A percentile compares a stretch with the other conserved stretches of the same genome.
These are phyloP conservation scores for Andrena haemorrhoa DNA, from an alignment of 2,888 invertebrate species.

Conservation along the genomic window DNA sequence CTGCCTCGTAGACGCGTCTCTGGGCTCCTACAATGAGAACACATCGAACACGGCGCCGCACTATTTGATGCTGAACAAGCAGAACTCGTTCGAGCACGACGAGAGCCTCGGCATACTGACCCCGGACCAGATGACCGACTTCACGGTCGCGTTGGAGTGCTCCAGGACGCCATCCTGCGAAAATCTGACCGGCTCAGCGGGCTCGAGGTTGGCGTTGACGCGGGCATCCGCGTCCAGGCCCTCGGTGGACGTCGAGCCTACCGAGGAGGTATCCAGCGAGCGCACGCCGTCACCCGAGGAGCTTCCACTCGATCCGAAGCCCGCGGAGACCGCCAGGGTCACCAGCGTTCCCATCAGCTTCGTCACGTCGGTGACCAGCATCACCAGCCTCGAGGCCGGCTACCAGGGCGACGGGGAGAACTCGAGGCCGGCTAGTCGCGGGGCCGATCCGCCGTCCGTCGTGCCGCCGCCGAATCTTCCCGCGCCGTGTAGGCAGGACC, in stretches of 20 bases:
- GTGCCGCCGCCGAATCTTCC: conserved; percentile 83
- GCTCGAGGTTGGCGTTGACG: conserved; percentile 76
- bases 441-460: conserved; percentile 90
- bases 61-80: conserved; percentile 87
- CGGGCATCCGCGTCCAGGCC: conserved; percentile 76
- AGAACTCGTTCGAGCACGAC: conserved; percentile 92
- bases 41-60: conserved; percentile 71
- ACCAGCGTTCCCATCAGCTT: conserved; percentile 87
- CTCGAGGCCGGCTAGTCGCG: conserved; percentile 94
- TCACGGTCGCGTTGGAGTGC: conserved; percentile 87
- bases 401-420: conserved; percentile 97
- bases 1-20: conserved; percentile 73
- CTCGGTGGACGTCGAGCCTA: conserved; percentile 74
- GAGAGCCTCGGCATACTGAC: conserved; percentile 95
- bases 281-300: conserved; percentile 95
- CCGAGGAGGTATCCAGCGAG: conserved; percentile 86
- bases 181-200: conserved; percentile 85
- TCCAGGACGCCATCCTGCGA: conserved; percentile 89
- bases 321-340: conserved; percentile 69
- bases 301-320: conserved; percentile 90
- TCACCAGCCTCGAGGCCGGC: conserved; percentile 96
- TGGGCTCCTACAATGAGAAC: conserved; percentile 54
- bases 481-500: conserved; percentile 90
- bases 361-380: conserved; percentile 95
- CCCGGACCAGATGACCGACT: conserved; percentile 94